Evolutionary conservation across 2,797 vertebrate genomes (phyloP), one percentile per base, ranked within the genome.

Genomic region (Poeciliopsis paucimaculata): DNA sequence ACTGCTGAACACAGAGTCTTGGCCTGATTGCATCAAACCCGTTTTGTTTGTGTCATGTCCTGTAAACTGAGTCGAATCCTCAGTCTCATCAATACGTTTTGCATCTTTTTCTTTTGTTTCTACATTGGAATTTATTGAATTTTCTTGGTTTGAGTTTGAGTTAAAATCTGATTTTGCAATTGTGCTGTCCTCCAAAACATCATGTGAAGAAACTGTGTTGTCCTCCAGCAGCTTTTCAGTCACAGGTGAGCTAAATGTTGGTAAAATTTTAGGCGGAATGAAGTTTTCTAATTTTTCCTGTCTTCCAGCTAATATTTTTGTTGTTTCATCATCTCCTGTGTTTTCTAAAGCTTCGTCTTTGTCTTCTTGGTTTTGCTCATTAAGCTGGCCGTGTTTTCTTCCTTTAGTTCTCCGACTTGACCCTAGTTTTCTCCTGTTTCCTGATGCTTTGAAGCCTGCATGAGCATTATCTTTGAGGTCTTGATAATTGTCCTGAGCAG

Each of bases 331-430:
- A 28, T 2, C n/a, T 26, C n/a, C 34, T 3, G 12, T 41, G 31
- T 60, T 78, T 84, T 82, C 76, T n/a, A 46, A 53, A 72, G 15
- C 39, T 71, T 73, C 77, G 16, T 87, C 62, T 81, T 70, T 53
- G 31, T 10, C 66, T 73, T 86, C 71, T 1, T 80, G 12, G 5
- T 71, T 45, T 80, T 31, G 0, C 64, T 87, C 82, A 53, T 20
- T 41, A 51, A 46, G 75, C n/a, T 77, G 51, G 28, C 9, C 66
- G 2, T 84, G 74, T 39, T 78, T 83, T 20, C 28, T 74, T 77
- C 76, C 86, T 90, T 84, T 88, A 57, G 68, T 75, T 72, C 84
- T 93, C 39, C 91, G 90, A 23, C 93, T 94, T 49, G 94, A 94
- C 31, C 90, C 90, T 18, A 92, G 39, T 87, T 92, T 92, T 73